Conservation (phyloP, 2,888 invertebrate species). For the Disparrhopalites patrizii region DNA sequence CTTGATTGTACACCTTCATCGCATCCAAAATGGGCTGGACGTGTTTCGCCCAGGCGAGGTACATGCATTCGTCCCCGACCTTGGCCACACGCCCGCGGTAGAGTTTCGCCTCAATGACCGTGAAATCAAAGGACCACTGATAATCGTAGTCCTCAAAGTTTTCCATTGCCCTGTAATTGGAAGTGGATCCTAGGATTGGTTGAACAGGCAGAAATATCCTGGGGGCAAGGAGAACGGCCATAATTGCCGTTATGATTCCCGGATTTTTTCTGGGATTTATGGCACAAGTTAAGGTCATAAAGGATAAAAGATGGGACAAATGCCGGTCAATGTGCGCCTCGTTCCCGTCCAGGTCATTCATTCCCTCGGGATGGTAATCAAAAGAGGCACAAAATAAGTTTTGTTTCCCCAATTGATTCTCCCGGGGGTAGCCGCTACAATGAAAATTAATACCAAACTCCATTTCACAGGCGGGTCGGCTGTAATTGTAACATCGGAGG, state of each 20-base stretch:
- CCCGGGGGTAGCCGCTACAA: neutral
- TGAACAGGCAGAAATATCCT: too few relatives aligned
- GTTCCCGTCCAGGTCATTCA: neutral
- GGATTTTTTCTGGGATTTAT: too few relatives aligned
- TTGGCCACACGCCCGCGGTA: neutral
- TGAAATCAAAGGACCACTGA: too few relatives aligned
- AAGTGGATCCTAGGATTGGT: too few relatives aligned
- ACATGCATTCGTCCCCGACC: neutral
- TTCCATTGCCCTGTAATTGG: too few relatives aligned
- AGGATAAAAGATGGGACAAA: too few relatives aligned
- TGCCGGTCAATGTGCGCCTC: too few relatives aligned
- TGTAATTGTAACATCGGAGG: neutral
- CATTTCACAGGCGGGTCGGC: neutral
- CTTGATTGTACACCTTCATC: constrained; percentile 3
- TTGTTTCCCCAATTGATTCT: neutral
- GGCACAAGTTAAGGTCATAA: too few relatives aligned
- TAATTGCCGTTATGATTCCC: too few relatives aligned
- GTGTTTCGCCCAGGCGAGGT: neutral
- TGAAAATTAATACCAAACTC: neutral
- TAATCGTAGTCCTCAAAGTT: too few relatives aligned
- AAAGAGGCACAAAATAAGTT: neutral
- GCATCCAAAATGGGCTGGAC: neutral
- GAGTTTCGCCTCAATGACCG: too few relatives aligned
- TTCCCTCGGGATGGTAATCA: neutral
- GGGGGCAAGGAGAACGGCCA: too few relatives aligned